phyloP scores from a whole-genome alignment of 2,888 invertebrate genomes.

The Drosophila pseudotalamancana region DNA sequence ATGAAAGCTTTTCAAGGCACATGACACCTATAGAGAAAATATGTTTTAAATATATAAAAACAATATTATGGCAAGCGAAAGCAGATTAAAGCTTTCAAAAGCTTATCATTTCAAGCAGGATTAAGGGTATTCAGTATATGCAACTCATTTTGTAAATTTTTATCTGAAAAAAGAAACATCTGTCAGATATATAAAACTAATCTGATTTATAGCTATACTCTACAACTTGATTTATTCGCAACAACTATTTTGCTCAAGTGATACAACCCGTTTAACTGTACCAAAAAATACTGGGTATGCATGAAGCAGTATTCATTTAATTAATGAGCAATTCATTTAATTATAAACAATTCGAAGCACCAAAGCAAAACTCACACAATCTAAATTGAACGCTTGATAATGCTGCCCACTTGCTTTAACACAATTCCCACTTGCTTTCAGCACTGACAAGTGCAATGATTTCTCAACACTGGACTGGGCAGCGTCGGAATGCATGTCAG shows the following conservation, averaged over 20 bases:
- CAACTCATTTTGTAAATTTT: no score
- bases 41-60: no score
- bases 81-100: neutral
- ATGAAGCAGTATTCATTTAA: constrained; percentile 59
- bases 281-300: constrained; percentile 2
- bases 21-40: neutral
- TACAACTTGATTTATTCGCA: no score
- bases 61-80: no score
- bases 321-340: constrained; percentile 78
- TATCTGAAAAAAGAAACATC: no score
- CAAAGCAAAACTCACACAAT: constrained; percentile 57
- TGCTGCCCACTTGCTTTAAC: constrained; percentile 39
- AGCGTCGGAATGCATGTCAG: constrained; percentile 1
- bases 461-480: constrained; percentile 46
- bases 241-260: neutral
- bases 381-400: constrained; percentile 56
- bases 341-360: constrained; percentile 66
- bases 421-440: constrained; percentile 44
- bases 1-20: neutral
- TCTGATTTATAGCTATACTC: no score
- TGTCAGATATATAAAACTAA: no score
- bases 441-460: constrained; percentile 66
- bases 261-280: neutral
- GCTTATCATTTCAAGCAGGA: neutral
- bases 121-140: no score